A percentile compares a stretch with the other conserved stretches of the same genome.
phyloP scores from a whole-genome alignment of 2,797 vertebrate genomes.

The Syndactyla subalaris region DNA sequence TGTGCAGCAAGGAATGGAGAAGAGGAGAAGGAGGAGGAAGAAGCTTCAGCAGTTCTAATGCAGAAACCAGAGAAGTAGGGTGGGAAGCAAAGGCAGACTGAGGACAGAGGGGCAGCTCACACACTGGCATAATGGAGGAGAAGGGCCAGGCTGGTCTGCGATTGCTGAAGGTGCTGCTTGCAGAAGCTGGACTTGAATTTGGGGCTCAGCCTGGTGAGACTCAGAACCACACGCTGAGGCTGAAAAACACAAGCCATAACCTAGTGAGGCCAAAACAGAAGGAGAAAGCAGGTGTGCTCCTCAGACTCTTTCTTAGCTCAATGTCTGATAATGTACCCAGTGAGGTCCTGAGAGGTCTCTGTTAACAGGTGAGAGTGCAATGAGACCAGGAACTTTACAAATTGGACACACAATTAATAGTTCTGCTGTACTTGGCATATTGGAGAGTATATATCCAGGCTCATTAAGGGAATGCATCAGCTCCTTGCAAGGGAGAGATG shows the following conservation, averaged over 20 bases:
- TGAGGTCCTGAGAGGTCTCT: not conserved
- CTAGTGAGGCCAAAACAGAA: not conserved
- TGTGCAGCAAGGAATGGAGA: not conserved
- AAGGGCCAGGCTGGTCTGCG: not conserved
- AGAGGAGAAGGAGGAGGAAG: not conserved
- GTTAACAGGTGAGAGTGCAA: not conserved
- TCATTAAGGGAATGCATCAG: not conserved
- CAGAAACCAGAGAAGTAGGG: not conserved
- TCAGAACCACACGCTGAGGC: not conserved
- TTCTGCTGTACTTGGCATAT: not conserved
- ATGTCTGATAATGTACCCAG: not conserved
- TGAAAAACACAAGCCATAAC: not conserved
- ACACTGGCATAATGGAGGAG: not conserved
- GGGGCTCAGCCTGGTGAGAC: not conserved
- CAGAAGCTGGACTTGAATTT: not conserved
- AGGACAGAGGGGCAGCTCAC: not conserved
- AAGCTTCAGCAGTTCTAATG: not conserved
- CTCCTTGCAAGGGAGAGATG: not conserved
- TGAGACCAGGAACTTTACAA: not conserved
- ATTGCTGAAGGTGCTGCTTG: not conserved
- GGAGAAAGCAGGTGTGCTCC: not conserved
- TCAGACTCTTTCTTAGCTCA: not conserved
- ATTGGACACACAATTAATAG: not conserved
- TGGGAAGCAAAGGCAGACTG: not conserved
- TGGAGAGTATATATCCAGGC: not conserved